Evolutionary conservation across 2,888 invertebrate species (phyloP).

Genomic region (Nemotelus nigrinus): DNA sequence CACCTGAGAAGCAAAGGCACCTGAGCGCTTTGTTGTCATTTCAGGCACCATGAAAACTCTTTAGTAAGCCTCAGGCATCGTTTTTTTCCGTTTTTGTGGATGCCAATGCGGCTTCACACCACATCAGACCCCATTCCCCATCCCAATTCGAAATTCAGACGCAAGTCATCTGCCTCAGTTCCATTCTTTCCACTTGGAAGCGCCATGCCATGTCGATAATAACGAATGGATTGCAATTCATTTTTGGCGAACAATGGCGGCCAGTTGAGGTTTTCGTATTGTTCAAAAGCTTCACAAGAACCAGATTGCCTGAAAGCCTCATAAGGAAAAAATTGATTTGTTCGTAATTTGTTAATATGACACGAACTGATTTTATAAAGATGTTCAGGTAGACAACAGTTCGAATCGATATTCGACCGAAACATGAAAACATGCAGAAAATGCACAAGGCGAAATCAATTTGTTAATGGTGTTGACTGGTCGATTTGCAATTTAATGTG

Average conservation of each 20-base stretch:
- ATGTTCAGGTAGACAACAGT: not conserved
- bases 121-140: not conserved
- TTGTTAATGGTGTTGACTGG: too few relatives aligned
- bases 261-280: not conserved
- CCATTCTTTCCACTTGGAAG: conserved; percentile 23
- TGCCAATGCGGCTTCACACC: not conserved
- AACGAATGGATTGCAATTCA: conserved; percentile 10
- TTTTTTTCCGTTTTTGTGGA: not conserved
- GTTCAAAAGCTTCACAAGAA: conserved; percentile 1
- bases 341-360: not conserved
- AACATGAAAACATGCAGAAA: too few relatives aligned
- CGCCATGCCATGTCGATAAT: conserved; percentile 20
- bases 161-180: conserved; percentile 29
- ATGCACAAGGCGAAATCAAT: too few relatives aligned
- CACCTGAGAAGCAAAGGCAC: conserved; percentile 13
- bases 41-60: not conserved
- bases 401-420: too few relatives aligned
- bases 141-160: conserved; percentile 2
- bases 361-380: not conserved
- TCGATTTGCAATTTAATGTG: too few relatives aligned
- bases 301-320: not conserved
- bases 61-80: not conserved
- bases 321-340: not conserved
- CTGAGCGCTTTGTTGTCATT: conserved; percentile 34
- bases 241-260: conserved; percentile 23